Evolutionary conservation across 2,113 vertebrate species (phyloP).

Genomic region (Manacus vitellinus): DNA sequence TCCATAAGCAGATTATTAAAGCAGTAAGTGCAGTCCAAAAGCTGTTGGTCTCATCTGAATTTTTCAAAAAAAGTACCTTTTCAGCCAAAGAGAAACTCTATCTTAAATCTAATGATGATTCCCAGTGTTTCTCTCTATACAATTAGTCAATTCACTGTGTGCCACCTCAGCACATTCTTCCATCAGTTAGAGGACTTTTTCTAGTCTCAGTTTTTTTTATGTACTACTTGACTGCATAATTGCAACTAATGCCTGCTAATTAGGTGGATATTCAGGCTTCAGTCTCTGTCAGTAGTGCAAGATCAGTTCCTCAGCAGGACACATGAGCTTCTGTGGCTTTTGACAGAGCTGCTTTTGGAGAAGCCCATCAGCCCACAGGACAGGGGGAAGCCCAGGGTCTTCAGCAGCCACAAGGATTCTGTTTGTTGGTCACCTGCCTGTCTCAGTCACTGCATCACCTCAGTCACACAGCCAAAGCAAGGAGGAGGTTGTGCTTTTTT

Average conservation of each 20-base stretch:
- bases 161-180: neutral
- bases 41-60: neutral
- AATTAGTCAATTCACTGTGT: neutral
- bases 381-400: neutral
- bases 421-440: neutral
- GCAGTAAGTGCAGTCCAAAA: neutral
- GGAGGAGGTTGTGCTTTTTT: neutral
- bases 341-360: neutral
- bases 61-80: neutral
- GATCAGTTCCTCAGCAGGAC: neutral
- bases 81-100: neutral
- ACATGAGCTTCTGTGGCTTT: neutral
- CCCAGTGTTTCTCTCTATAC: neutral
- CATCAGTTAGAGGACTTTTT: neutral
- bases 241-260: neutral
- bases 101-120: neutral
- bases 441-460: neutral
- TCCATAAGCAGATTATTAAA: neutral
- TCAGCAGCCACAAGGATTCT: neutral
- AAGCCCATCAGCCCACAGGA: neutral
- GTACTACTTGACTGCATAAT: neutral
- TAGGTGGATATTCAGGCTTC: neutral
- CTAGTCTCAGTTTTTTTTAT: neutral
- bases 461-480: neutral
- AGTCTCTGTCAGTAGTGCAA: rapidly evolving